Evolutionary conservation across 2,113 vertebrate species (phyloP).

Genomic region (Nothocercus nigrocapillus): DNA sequence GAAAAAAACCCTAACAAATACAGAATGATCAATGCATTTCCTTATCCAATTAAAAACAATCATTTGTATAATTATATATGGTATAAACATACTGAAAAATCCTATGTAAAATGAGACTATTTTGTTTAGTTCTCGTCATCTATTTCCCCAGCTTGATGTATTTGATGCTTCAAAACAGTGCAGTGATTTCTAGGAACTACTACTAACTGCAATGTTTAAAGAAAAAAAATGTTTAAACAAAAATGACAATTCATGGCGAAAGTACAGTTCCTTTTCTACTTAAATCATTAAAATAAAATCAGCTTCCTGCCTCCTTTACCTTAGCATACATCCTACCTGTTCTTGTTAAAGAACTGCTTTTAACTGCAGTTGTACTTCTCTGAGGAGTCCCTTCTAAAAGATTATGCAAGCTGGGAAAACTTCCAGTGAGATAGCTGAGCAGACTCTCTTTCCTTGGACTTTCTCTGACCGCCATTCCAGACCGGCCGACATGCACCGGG

Average conservation of each 20-base stretch:
- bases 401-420: conserved; percentile 96
- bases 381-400: conserved; percentile 95
- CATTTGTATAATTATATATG: background rate
- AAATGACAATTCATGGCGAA: background rate
- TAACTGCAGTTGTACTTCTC: conserved; percentile 82
- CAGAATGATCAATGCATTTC: background rate
- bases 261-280: background rate
- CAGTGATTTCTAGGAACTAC: background rate
- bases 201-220: background rate
- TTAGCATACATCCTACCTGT: conserved; percentile 80
- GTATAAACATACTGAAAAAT: no score
- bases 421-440: conserved; percentile 95
- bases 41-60: background rate
- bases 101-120: background rate
- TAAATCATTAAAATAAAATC: background rate
- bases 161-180: background rate
- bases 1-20: background rate
- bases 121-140: background rate
- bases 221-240: background rate
- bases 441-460: conserved; percentile 96
- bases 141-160: background rate
- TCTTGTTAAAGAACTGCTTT: conserved; percentile 91
- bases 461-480: conserved; percentile 85
- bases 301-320: background rate
- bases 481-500: conserved; percentile 89